Conservation (phyloP, 2,113 vertebrate species). For the Clarias magur region DNA sequence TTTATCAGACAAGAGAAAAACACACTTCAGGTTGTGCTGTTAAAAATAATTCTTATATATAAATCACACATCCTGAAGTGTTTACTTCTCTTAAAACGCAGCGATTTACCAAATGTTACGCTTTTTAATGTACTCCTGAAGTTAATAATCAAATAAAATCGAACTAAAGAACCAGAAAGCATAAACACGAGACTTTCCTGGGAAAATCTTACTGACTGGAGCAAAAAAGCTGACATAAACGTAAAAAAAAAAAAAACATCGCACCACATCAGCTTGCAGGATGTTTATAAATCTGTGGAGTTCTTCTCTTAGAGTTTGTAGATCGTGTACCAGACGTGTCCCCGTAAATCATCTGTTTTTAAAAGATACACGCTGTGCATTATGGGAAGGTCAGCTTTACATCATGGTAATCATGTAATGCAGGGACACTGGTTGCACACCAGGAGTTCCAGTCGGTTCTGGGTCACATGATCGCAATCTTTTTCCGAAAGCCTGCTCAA, state of each 20-base stretch:
- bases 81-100: no score
- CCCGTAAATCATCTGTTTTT: not conserved
- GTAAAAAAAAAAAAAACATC: not conserved
- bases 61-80: no score
- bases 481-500: not conserved
- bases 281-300: not conserved
- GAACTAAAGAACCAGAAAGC: not conserved
- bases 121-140: not conserved
- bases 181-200: not conserved
- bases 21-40: not conserved
- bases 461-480: not conserved
- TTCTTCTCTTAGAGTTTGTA: not conserved
- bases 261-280: not conserved
- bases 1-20: not conserved
- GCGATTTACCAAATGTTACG: not conserved
- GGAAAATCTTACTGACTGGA: not conserved
- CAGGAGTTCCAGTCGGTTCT: not conserved
- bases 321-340: not conserved
- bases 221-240: rapidly evolving
- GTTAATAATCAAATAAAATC: not conserved
- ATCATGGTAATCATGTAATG: not conserved
- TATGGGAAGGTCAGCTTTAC: not conserved
- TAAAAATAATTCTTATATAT: not conserved
- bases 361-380: not conserved
- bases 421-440: not conserved